Evolutionary conservation across 2,113 vertebrate species (phyloP), one percentile per base, ranked within the genome.

Genomic region (Halcyon senegalensis): DNA sequence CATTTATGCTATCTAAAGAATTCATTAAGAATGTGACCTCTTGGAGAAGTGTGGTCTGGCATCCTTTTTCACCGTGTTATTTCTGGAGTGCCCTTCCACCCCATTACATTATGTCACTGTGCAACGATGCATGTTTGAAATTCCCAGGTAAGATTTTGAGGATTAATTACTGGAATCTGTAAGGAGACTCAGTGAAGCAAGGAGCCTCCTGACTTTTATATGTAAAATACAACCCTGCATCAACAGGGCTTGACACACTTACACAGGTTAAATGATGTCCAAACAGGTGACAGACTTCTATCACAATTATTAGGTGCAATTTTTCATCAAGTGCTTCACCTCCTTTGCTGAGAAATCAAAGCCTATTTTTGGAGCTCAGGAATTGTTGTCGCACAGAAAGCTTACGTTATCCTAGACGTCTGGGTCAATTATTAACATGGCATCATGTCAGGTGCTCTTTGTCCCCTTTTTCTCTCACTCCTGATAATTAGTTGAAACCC

Each of bases 401-500:
- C 84, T 81, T 83, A 84, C 58, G 43, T 93, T 93, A 90, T 73
- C 83, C 59, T 87, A 96, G 91, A 82, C 3, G 2, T 86, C 86
- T 87, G 17, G 7, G 89, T 93, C 80, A 95, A 95, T 96, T 96
- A 97, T 93, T 96, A 96, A 96, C 68, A 39, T 89, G 92, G 96
- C 83, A 86, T 86, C 68, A 41, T 89, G 75, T 95, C 95, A 97
- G 92, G 92, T 98, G 91, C 17, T 33, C 70, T 96, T 97, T 93
- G 92, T 95, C 78, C 79, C 46, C 77, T 86, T 74, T 53, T 76
- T 80, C 73, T 94, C 60, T 90, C 84, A 35, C 76, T 88, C 86
- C 79, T 94, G 70, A 87, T 97, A 96, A 97, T 97, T 96, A 97
- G 90, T 59, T 90, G 82, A 92, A 96, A 96, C 56, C 81, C 69